Evolutionary conservation across 2,797 vertebrate species (phyloP), one percentile per base, ranked within the genome.

Genomic region (Gymnodraco acuticeps): DNA sequence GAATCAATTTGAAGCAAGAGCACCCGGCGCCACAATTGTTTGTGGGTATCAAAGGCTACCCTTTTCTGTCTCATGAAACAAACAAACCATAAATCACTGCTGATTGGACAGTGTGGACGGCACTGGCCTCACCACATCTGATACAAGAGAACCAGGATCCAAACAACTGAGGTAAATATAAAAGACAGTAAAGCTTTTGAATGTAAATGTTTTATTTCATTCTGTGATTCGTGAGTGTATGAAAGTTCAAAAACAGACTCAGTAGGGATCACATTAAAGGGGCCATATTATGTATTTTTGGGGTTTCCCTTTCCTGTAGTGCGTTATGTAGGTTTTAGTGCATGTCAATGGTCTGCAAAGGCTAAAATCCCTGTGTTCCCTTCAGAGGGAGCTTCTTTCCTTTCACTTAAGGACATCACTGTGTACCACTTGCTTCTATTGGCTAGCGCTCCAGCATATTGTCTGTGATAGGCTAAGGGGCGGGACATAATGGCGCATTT

Each of bases 51-150:
- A 87, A 88, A 91, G 78, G 85, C 83, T 84, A 64, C 63, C 59
- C 73, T 84, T 88, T 76, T 87, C 81, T 81, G 80, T 91, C 77
- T 88, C 75, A 78, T 73, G 80, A 79, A 88, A 87, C 88, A 92
- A 93, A 93, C 93, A 92, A 91, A 90, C 89, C 86, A 91, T 94
- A 92, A 93, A 94, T 94, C 92, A 91, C 73, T 14, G 47, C 76
- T 85, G 90, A 87, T 80, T 88, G 86, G 90, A 88, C 72, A 69
- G 68, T 62, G 73, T 56, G 76, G 78, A 78, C 13, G 14, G 38
- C 23, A 7, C 52, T 72, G 62, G 70, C 67, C 58, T 84, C 59
- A 80, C 72, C 66, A 55, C 65, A 68, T 60, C 73, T 53, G 50
- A 43, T 68, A 72, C 59, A 62, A 60, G 63, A 64, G 79, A 80